Percentiles rank a stretch among this genome's conserved stretches.
Conservation (phyloP, 2,797 vertebrate genomes). For the Sphenopsis melanotis region DNA sequence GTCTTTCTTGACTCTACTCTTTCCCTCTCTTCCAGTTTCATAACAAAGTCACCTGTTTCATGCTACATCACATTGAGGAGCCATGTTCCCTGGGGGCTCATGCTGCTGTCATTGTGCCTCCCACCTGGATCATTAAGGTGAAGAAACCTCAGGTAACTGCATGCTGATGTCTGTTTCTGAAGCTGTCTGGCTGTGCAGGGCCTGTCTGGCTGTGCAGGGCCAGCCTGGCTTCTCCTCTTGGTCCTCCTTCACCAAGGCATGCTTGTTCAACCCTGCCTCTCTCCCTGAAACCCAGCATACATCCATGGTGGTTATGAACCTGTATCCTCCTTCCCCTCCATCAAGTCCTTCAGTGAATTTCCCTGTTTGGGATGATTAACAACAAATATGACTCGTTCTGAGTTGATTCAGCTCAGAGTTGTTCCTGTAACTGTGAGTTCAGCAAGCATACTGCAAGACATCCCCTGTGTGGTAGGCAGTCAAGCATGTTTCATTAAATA, state of each 20-base stretch:
- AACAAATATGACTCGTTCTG: background rate
- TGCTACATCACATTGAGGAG: conserved; percentile 99
- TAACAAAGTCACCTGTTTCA: conserved; percentile 99
- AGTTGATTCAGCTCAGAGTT: conserved; percentile 7
- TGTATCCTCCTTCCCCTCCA: background rate
- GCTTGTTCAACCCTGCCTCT: conserved; percentile 3
- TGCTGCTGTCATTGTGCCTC: conserved; percentile 95
- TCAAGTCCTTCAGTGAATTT: background rate
- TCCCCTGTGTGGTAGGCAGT: background rate
- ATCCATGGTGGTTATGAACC: conserved; percentile 14
- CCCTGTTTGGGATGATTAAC: background rate
- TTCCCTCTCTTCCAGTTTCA: conserved; percentile 83
- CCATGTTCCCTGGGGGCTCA: conserved; percentile 96
- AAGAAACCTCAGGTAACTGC: conserved; percentile 96
- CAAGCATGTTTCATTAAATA: conserved; percentile 42
- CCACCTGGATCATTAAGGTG: conserved; percentile 99
- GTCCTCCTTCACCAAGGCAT: conserved; percentile 1
- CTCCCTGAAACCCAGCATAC: background rate
- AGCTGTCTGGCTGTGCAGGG: conserved; percentile 45
- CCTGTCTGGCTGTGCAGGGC: conserved; percentile 34
- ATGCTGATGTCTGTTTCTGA: conserved; percentile 68
- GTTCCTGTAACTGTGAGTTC: background rate
- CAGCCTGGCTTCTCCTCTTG: conserved; percentile 23
- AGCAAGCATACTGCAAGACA: background rate
- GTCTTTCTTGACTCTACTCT: background rate